A percentile compares a stretch with the other conserved stretches of the same genome.
Conservation (phyloP, 1,140 invertebrate species). For the Drosophila paulistorum region DNA sequence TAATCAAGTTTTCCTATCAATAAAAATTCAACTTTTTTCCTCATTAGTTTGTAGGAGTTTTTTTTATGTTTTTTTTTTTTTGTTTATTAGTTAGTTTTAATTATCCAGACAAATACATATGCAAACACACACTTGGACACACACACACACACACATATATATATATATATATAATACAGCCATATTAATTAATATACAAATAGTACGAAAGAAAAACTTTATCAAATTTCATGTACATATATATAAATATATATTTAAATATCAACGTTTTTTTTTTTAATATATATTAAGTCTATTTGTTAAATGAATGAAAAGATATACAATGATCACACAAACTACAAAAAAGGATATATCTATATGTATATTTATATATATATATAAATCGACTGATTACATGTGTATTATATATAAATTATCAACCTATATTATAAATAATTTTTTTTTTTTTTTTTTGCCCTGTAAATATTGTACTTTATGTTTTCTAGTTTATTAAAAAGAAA, state of each 20-base stretch:
- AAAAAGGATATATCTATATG: constrained; percentile 36
- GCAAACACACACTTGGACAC: not conserved
- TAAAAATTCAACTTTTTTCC: constrained; percentile 57
- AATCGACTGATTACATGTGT: constrained; percentile 76
- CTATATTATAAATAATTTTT: constrained; percentile 52
- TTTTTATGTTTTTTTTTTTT: constrained; percentile 18
- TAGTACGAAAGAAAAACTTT: constrained; percentile 11
- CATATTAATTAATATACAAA: constrained; percentile 71
- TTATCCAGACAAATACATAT: constrained; percentile 15
- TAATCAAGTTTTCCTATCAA: constrained; percentile 38
- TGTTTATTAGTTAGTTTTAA: constrained; percentile 58
- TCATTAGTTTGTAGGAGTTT: constrained; percentile 61
- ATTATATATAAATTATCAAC: constrained; percentile 65
- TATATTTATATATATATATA: constrained; percentile 30
- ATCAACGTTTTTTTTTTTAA: not conserved
- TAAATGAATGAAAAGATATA: constrained; percentile 13
- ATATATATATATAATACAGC: constrained; percentile 52
- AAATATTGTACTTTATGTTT: constrained; percentile 76
- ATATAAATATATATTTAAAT: not conserved
- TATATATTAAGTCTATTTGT: constrained; percentile 11
- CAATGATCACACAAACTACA: constrained; percentile 25
- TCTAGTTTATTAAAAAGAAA: constrained; percentile 65
- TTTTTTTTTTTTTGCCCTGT: constrained; percentile 50
- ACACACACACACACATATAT: no score
- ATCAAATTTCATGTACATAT: constrained; percentile 38